Conservation (phyloP, 2,888 invertebrate genomes). For the Macrostomum cliftonense region DNA sequence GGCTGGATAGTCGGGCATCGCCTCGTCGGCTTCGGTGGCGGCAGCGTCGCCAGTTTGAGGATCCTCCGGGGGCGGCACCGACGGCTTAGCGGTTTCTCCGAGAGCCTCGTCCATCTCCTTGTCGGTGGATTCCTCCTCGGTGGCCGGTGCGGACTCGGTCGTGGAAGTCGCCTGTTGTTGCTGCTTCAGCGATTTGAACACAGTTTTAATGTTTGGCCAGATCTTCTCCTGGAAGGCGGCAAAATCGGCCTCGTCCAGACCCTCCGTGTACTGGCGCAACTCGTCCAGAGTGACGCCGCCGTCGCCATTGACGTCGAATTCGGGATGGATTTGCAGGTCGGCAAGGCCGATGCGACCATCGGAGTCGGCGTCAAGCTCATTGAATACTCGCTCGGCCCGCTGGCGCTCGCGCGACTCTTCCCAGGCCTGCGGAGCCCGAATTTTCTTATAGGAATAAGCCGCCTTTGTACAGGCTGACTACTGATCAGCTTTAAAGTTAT, state of each 20-base stretch:
- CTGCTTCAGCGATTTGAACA: slow-evolving; percentile 19
- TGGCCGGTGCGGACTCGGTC: background rate
- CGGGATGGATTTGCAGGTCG: slow-evolving; percentile 46
- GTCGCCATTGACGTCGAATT: slow-evolving; percentile 72
- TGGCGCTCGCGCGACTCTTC: too few species aligned
- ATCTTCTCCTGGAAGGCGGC: slow-evolving; percentile 24
- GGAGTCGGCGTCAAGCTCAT: slow-evolving; percentile 52
- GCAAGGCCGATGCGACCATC: slow-evolving; percentile 14
- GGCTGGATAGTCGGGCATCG: background rate
- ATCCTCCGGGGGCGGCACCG: slow-evolving; percentile 5
- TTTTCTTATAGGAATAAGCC: too few species aligned
- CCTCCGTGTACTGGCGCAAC: slow-evolving; percentile 34
- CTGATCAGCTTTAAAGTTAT: too few species aligned
- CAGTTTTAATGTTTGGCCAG: slow-evolving; percentile 32
- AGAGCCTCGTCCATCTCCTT: background rate
- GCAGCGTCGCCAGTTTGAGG: too few species aligned
- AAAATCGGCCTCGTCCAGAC: slow-evolving; percentile 20
- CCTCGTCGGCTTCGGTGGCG: background rate
- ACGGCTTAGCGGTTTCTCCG: background rate
- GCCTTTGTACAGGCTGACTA: too few species aligned
- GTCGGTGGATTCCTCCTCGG: background rate
- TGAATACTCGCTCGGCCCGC: slow-evolving; percentile 44
- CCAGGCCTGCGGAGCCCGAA: too few species aligned
- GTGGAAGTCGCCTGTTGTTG: background rate
- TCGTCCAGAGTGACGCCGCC: slow-evolving; percentile 72